Evolutionary conservation across 2,113 vertebrate genomes (phyloP), one percentile per base, ranked within the genome.

Genomic region (Paradisaea rubra): DNA sequence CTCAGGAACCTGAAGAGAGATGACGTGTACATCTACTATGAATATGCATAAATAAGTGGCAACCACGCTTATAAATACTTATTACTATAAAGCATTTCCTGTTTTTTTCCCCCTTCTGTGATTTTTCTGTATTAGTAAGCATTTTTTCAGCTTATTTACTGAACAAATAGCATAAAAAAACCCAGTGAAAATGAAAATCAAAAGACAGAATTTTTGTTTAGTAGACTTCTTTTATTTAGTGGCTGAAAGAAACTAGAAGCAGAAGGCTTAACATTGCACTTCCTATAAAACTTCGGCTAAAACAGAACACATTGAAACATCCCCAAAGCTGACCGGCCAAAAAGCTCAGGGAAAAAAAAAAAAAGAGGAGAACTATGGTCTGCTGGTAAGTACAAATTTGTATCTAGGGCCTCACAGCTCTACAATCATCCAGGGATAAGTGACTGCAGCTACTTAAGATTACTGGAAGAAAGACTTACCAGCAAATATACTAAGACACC

Each of bases 1-100:
- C 97, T 99, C 99, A 94, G 99, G 99, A 97, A 99, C 98, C 99
- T 99, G 89, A 18, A 78, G 80, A 60, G 57, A 95, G 41, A 91
- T 3, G 6, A 86, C 56, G 90, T 4, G 30, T 22, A 70, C 61
- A 81, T 45, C 35, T 52, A 28, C 10, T 14, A 50, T 53, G 47
- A 95, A 81, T 65, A 56, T 8, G 6, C 53, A 68, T 25, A 79
- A 86, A 15, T 39, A 66, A 49, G 60, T 13, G 12, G 37, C 52
- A 74, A 60, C 8, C 41, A 35, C 11, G 14, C 47, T 83, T 70
- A 81, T 25, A 88, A 83, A 60, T 49, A 61, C 17, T 37, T 57
- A 19, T 19, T 81, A 65, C 4, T 54, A 66, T 24, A 50, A 81
- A 39, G 15, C 19, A 80, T 64, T 89, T 93, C 85, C 63, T 79